Evolutionary conservation across 2,113 vertebrate genomes (phyloP).

Genomic region (Geothlypis trichas): DNA sequence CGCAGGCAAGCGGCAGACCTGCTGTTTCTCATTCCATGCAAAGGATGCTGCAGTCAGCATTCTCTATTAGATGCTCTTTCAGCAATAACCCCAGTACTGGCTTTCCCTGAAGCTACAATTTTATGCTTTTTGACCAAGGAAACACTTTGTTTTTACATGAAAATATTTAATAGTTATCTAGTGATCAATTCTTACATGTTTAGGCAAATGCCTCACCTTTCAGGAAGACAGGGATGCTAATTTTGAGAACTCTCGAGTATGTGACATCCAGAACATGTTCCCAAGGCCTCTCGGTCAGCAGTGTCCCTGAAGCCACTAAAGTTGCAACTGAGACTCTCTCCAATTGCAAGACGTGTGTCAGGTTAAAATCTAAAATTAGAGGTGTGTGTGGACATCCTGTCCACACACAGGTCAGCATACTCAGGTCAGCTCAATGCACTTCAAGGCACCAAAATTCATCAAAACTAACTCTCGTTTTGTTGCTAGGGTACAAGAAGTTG

Average conservation of each 20-base stretch:
- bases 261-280: neutral
- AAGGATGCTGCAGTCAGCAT: conserved; percentile 11
- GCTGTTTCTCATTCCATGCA: conserved; percentile 2
- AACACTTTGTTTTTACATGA: neutral
- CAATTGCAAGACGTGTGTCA: rapidly evolving
- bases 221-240: neutral
- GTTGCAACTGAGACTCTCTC: neutral
- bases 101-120: neutral
- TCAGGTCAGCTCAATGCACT: neutral
- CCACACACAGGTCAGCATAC: too few species aligned
- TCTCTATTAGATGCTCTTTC: neutral
- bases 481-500: neutral
- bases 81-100: neutral
- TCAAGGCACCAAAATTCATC: neutral
- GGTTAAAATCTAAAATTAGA: neutral
- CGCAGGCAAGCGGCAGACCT: neutral
- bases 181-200: neutral
- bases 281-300: neutral
- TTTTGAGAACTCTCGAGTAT: neutral
- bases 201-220: neutral
- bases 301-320: neutral
- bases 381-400: too few species aligned
- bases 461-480: rapidly evolving
- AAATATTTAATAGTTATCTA: neutral
- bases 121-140: neutral